phyloP scores from a whole-genome alignment of 2,797 vertebrate genomes.

The Tapirus indicus region DNA sequence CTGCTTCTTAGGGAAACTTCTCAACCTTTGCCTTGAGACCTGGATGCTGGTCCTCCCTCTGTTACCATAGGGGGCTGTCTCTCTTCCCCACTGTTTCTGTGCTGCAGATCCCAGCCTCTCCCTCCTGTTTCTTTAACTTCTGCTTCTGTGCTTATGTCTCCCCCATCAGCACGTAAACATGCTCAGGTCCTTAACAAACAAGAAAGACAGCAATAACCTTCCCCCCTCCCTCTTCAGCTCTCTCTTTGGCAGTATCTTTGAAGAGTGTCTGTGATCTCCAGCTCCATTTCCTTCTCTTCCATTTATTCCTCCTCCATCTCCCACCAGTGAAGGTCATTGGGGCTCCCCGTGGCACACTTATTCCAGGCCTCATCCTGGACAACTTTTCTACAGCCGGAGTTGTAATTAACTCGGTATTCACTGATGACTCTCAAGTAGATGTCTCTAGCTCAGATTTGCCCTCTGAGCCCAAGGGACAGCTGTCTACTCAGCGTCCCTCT shows the following conservation, averaged over 20 bases:
- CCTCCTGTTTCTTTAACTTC: not conserved
- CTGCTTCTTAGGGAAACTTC: not conserved
- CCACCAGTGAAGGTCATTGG: not conserved
- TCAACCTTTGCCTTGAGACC: not conserved
- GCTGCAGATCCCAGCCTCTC: too few species aligned
- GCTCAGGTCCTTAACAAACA: not conserved
- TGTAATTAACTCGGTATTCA: not conserved
- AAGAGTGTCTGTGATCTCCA: not conserved
- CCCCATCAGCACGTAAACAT: not conserved
- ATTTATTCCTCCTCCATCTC: not conserved
- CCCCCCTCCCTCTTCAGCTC: not conserved
- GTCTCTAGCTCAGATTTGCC: not conserved
- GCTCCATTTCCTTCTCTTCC: not conserved
- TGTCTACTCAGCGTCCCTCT: not conserved
- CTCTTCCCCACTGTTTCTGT: not conserved
- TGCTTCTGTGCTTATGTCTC: not conserved
- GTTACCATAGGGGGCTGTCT: not conserved
- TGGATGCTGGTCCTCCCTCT: not conserved
- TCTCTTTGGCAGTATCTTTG: not conserved
- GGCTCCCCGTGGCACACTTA: rapidly evolving
- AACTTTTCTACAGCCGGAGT: not conserved
- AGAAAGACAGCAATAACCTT: not conserved
- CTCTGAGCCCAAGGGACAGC: not conserved
- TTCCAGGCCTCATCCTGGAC: not conserved
- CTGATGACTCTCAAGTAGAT: not conserved